phyloP scores from a whole-genome alignment of 1,140 invertebrate genomes.

The Liolophura sinensis region DNA sequence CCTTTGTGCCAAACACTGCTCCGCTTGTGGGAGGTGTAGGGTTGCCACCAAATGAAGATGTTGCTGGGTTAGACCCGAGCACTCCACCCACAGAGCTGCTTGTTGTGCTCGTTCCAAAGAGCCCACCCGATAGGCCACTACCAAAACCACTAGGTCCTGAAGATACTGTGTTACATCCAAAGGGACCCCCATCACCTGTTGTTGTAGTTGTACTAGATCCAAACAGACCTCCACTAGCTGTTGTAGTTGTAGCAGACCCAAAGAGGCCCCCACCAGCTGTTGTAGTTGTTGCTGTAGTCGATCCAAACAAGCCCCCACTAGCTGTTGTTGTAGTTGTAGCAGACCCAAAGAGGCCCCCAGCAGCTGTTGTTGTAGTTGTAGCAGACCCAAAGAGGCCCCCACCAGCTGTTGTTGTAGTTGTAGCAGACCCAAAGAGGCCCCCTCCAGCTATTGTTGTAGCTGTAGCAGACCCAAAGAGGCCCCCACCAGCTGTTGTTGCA shows the following conservation, averaged over 20 bases:
- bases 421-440: neutral
- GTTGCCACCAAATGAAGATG: neutral
- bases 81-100: too few relatives aligned
- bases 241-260: slow-evolving; percentile 3
- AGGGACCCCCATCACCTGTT: neutral
- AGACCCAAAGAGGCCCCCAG: neutral
- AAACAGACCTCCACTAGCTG: slow-evolving; percentile 1
- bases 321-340: neutral
- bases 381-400: neutral
- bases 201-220: neutral
- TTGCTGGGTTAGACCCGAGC: neutral
- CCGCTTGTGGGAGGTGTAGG: neutral
- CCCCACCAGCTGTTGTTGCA: neutral
- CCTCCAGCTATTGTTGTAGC: neutral
- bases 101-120: neutral
- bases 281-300: slow-evolving; percentile 6
- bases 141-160: too few relatives aligned
- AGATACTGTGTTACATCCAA: neutral
- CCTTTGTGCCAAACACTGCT: neutral
- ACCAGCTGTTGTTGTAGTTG: neutral
- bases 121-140: neutral
- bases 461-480: neutral
- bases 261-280: slow-evolving; percentile 1
- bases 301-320: neutral
- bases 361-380: neutral